Conservation (phyloP, 2,888 invertebrate species). For the Brachypalpus laphriformis region DNA sequence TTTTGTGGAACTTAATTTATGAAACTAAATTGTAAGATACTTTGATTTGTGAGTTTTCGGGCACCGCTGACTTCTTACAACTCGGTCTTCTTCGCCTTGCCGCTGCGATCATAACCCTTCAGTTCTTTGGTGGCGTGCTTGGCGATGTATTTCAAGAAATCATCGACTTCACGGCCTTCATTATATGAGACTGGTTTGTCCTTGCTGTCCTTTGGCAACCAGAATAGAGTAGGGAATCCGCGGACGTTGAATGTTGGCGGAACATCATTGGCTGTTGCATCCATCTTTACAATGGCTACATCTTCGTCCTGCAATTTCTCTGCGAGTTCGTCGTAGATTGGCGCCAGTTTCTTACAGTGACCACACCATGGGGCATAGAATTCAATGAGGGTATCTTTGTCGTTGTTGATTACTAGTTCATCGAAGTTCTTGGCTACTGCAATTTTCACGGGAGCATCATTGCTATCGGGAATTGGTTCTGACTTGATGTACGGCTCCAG, state of each 20-base stretch:
- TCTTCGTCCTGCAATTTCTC: constrained; percentile 93
- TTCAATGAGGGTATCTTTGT: constrained; percentile 96
- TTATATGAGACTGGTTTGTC: constrained; percentile 93
- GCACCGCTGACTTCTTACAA: constrained; percentile 76
- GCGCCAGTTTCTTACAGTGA: constrained; percentile 98
- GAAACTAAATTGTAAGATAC: constrained; percentile 51
- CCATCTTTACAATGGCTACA: constrained; percentile 97
- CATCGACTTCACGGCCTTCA: constrained; percentile 96
- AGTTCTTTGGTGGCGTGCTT: constrained; percentile 95
- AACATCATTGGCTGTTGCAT: constrained; percentile 99
- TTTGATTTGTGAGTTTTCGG: constrained; percentile 29
- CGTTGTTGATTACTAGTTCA: constrained; percentile 94
- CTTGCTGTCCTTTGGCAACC: constrained; percentile 93
- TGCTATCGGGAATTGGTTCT: constrained; percentile 93
- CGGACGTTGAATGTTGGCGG: constrained; percentile 94
- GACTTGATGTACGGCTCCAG: constrained; percentile 97
- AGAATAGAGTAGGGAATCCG: constrained; percentile 99
- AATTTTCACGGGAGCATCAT: constrained; percentile 92
- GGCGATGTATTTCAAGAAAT: constrained; percentile 97
- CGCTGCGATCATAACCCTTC: constrained; percentile 93
- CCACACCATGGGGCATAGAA: constrained; percentile 99
- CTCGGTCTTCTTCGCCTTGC: constrained; percentile 84
- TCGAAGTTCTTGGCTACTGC: constrained; percentile 99
- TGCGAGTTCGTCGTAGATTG: constrained; percentile 96
- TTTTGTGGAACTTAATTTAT: constrained; percentile 65